phyloP scores from a whole-genome alignment of 2,888 invertebrate genomes.

The Troilus luridus region DNA sequence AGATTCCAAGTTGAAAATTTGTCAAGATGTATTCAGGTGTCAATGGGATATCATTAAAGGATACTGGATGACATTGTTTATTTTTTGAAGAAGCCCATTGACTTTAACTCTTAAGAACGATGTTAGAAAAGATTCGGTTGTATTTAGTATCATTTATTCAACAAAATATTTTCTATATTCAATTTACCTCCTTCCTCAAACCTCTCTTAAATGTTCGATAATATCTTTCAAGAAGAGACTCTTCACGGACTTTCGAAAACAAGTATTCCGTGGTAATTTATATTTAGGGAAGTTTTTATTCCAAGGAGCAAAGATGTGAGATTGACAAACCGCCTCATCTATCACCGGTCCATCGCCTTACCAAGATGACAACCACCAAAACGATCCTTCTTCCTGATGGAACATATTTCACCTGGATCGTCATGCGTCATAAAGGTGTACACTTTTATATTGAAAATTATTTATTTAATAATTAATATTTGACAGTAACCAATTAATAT shows the following conservation, averaged over 20 bases:
- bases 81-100: too few relatives aligned
- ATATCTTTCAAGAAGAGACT: background rate
- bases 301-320: background rate
- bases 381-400: slow-evolving; percentile 6
- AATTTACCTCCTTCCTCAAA: background rate
- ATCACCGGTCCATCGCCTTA: background rate
- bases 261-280: slow-evolving; percentile 13
- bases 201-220: background rate
- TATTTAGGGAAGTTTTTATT: background rate
- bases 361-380: background rate
- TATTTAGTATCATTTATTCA: background rate
- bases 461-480: too few relatives aligned
- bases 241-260: background rate
- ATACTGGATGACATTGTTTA: too few relatives aligned
- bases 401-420: background rate
- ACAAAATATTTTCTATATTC: slow-evolving; percentile 13
- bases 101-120: too few relatives aligned
- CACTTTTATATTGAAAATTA: too few relatives aligned
- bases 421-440: background rate
- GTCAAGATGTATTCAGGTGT: too few relatives aligned
- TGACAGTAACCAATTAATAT: too few relatives aligned
- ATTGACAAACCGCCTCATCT: background rate
- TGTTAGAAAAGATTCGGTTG: too few relatives aligned
- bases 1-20: too few relatives aligned
- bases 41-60: too few relatives aligned